Evolutionary conservation across 23 tunicate genomes (phyloP).

Genomic region (Pegea sp.): DNA sequence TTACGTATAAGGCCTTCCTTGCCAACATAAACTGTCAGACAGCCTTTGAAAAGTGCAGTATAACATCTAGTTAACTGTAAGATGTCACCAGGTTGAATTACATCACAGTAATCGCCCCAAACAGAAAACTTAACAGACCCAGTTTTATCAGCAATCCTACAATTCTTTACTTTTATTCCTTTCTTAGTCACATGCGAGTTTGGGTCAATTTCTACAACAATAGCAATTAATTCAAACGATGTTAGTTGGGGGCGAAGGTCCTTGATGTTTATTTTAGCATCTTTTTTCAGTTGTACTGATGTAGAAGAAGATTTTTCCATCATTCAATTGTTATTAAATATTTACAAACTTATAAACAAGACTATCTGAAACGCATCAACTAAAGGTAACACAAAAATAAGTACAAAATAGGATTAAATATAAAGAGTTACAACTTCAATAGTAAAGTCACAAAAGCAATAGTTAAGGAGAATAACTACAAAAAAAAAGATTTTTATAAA

Average conservation of each 20-base stretch:
- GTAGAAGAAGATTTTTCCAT: too few species aligned
- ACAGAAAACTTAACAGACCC: constrained; percentile 69
- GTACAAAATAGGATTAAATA: too few species aligned
- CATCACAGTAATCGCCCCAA: constrained; percentile 85
- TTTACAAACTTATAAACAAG: too few species aligned
- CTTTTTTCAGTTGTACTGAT: too few species aligned
- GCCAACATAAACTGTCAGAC: constrained; percentile 75
- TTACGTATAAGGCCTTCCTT: constrained; percentile 55
- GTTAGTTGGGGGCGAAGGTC: constrained; percentile 58
- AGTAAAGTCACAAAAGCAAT: too few species aligned
- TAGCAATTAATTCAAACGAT: constrained; percentile 31
- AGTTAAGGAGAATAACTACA: too few species aligned
- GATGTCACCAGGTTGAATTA: constrained; percentile 80
- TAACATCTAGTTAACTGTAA: constrained; percentile 48
- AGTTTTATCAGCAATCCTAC: constrained; percentile 84
- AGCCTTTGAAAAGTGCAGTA: constrained; percentile 65
- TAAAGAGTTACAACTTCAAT: too few species aligned
- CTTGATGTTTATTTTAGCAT: too few species aligned
- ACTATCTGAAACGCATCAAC: too few species aligned
- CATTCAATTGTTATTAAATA: too few species aligned
- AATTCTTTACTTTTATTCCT: constrained; percentile 72
- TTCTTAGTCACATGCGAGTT: constrained; percentile 79
- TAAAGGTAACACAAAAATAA: too few species aligned
- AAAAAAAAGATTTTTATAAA: too few species aligned
- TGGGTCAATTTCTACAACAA: constrained; percentile 21